phyloP scores from a whole-genome alignment of 2,797 vertebrate genomes.

The Sebastes kiyomatsui region DNA sequence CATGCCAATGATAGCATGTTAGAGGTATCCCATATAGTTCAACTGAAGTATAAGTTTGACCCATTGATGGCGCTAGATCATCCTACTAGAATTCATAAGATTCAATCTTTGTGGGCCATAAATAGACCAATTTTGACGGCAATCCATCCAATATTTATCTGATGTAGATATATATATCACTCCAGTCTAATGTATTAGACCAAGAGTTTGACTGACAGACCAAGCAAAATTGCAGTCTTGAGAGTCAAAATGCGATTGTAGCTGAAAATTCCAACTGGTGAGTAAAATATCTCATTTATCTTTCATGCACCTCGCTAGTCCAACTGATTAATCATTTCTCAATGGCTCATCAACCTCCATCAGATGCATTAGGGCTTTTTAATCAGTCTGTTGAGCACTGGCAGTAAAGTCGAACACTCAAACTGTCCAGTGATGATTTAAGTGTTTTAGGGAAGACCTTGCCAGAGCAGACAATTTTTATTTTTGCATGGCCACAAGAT shows the following conservation, averaged over 20 bases:
- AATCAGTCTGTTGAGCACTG: conserved; percentile 45
- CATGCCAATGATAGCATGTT: background rate
- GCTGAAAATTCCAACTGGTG: conserved; percentile 16
- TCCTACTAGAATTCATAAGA: background rate
- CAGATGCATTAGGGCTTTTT: conserved; percentile 45
- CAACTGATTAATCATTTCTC: conserved; percentile 45
- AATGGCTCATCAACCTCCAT: conserved; percentile 18
- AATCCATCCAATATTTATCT: background rate
- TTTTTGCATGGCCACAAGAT: background rate
- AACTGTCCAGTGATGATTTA: conserved; percentile 26
- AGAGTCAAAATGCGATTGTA: background rate
- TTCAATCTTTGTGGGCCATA: no score
- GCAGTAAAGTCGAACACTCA: conserved; percentile 30
- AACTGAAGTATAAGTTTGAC: background rate
- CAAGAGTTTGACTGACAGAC: background rate
- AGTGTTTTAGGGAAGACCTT: conserved; percentile 1
- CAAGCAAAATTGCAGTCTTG: background rate
- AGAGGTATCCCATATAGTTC: no score
- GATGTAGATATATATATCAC: background rate
- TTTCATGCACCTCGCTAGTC: conserved; percentile 23
- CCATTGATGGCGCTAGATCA: rapidly evolving
- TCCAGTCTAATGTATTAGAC: background rate
- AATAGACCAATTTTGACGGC: background rate
- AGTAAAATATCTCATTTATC: conserved; percentile 35
- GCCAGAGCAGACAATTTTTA: background rate